Percentiles rank a stretch among this genome's conserved stretches.
Evolutionary conservation across 2,113 vertebrate genomes (phyloP).

Genomic region (Daubentonia madagascariensis): DNA sequence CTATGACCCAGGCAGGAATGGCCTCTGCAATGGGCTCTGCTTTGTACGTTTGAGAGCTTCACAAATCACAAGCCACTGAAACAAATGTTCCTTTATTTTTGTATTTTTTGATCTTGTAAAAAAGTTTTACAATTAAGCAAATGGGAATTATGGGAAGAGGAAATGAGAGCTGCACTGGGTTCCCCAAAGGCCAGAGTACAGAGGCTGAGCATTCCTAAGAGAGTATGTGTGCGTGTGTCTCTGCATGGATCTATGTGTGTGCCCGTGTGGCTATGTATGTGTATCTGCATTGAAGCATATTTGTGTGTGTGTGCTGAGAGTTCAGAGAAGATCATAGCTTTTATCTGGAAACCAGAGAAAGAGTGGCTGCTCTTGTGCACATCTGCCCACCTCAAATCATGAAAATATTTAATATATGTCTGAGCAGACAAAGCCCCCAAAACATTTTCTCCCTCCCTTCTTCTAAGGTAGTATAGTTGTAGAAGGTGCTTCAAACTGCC

Average conservation of each 20-base stretch:
- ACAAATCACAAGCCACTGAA: not conserved
- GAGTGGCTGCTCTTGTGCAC: not conserved
- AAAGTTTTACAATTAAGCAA: not conserved
- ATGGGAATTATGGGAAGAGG: not conserved
- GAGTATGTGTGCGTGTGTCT: not conserved
- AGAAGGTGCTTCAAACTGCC: not conserved
- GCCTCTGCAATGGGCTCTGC: not conserved
- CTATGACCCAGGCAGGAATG: not conserved
- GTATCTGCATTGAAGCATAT: no score
- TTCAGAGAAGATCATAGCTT: not conserved
- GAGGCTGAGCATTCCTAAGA: not conserved
- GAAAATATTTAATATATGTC: not conserved
- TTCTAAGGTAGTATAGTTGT: not conserved
- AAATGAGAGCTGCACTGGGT: not conserved
- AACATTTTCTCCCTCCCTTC: not conserved
- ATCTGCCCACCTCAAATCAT: not conserved
- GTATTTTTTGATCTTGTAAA: not conserved
- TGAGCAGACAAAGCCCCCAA: not conserved
- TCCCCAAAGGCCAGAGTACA: not conserved
- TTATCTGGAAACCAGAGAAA: not conserved
- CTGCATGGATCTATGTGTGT: no score
- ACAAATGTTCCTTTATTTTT: not conserved
- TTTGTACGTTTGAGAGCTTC: not conserved
- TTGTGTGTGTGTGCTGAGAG: not conserved
- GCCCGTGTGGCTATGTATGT: not conserved